Percentiles rank a stretch among this genome's conserved stretches.
Conservation (phyloP, 2,888 invertebrate genomes). For the Synergus laeviventris region DNA sequence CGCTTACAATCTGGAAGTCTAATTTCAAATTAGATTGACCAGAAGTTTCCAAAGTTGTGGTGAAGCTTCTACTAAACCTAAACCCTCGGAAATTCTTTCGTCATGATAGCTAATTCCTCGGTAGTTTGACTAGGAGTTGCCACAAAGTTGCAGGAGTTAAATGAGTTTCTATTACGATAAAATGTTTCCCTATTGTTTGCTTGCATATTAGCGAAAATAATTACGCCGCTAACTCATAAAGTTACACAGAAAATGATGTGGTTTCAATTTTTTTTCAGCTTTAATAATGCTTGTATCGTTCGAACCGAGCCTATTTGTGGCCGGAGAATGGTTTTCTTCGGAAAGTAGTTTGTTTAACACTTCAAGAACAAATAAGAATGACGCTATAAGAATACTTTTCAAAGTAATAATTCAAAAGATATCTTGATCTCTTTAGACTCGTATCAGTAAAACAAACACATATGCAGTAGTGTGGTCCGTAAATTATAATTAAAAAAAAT, state of each 20-base stretch:
- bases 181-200: constrained; percentile 8
- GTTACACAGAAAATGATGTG: not conserved
- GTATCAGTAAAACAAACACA: not conserved
- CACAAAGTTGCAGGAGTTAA: constrained; percentile 31
- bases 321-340: no score
- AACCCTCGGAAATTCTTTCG: constrained; percentile 22
- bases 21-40: constrained; percentile 40
- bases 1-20: constrained; percentile 27
- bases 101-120: constrained; percentile 29
- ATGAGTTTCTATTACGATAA: constrained; percentile 28
- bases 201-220: constrained; percentile 3
- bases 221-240: not conserved
- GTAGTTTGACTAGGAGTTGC: constrained; percentile 24
- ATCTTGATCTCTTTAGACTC: not conserved
- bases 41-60: constrained; percentile 32
- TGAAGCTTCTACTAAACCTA: constrained; percentile 31
- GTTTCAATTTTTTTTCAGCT: no score
- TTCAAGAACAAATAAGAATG: no score
- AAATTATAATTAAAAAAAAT: no score
- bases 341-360: no score
- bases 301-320: no score
- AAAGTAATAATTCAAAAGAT: not conserved
- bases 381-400: not conserved
- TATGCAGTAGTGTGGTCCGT: not conserved
- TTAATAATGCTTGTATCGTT: no score